Evolutionary conservation across 2,888 invertebrate species (phyloP), one percentile per base, ranked within the genome.

Genomic region (Eupithecia subumbrata): DNA sequence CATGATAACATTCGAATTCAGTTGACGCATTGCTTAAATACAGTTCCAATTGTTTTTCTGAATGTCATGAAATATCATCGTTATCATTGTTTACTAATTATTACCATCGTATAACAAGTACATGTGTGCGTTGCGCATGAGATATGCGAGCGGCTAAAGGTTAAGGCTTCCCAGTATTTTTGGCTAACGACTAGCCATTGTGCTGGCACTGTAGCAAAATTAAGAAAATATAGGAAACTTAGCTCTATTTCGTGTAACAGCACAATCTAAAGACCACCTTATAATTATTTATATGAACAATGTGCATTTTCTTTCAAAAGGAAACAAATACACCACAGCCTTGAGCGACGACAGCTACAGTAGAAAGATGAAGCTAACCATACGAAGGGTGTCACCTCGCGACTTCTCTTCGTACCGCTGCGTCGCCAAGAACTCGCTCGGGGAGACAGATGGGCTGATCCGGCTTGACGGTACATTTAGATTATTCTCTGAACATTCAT

Each of bases 361-460:
- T 90, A 97, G 98, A 89, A 97, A 97, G 95, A 98, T 98, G 98
- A 97, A 97, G 95, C 96, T 98, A 88, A 98, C 98, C 93, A 98
- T 98, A 89, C 96, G 97, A 76, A 97, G 96, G 90, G 97, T 98
- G 80, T 96, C 97, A 71, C 95, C 95, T 78, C 96, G 96, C 84
- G 98, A 98, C 92, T 98, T 98, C 89, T 98, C 98, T 76, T 97
- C 97, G 73, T 98, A 98, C 95, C 97, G 97, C 90, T 98, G 98
- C 90, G 97, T 98, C 79, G 98, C 98, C 72, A 98, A 98, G 94
- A 98, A 98, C 92, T 98, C 98, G 64, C 95, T 98, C 56, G 98
- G 98, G 75, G 98, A 98, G 91, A 98, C 98, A 63, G 98, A 98
- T 91, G 98, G 98, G 69, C 96, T 97, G 84, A 98, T 98, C 89